Conservation (phyloP, 2,113 vertebrate genomes). For the Pheucticus melanocephalus region DNA sequence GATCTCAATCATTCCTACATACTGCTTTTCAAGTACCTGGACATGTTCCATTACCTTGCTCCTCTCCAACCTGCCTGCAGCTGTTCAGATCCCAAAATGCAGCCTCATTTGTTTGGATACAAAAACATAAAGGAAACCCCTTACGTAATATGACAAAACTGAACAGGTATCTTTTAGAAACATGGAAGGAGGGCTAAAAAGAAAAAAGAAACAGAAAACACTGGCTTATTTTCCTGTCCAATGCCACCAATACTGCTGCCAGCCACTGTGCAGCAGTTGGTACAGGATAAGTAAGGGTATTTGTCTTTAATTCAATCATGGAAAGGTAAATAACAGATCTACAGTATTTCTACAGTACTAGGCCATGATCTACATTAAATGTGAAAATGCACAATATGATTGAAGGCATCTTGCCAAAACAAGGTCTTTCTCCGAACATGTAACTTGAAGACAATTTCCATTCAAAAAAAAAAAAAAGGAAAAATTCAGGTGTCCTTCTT, state of each 20-base stretch:
- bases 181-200: neutral
- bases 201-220: neutral
- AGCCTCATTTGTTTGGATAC: neutral
- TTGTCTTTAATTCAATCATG: neutral
- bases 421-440: neutral
- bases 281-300: neutral
- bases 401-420: neutral
- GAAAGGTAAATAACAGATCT: neutral
- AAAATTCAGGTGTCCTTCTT: neutral
- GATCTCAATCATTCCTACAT: neutral
- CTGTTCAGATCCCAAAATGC: neutral
- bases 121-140: neutral
- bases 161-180: neutral
- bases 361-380: neutral
- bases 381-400: neutral
- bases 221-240: neutral
- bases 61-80: neutral
- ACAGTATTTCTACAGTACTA: neutral
- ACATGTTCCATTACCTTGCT: neutral
- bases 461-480: neutral
- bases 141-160: neutral
- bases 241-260: neutral
- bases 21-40: neutral
- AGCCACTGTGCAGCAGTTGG: neutral
- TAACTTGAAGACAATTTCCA: neutral